Evolutionary conservation across 2,113 vertebrate species (phyloP).

Genomic region (Gymnobelideus leadbeateri): DNA sequence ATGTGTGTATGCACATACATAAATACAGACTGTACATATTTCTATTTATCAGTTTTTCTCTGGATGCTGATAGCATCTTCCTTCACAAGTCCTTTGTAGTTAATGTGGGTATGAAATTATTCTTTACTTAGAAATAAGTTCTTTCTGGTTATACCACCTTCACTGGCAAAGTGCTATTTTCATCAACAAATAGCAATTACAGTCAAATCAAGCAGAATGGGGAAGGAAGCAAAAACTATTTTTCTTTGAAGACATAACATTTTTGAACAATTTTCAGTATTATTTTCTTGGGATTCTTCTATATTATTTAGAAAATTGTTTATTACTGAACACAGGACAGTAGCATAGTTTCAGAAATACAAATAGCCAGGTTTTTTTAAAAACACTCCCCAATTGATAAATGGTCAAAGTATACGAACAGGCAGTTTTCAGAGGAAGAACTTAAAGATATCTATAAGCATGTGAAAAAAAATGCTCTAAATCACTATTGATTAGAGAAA

Average conservation of each 20-base stretch:
- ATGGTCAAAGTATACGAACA: no score
- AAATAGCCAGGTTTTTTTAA: neutral
- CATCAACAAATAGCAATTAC: neutral
- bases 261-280: neutral
- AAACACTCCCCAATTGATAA: no score
- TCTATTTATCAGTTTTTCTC: no score
- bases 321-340: slow-evolving; percentile 7
- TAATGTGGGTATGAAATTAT: no score
- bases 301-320: neutral
- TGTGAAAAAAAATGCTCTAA: no score
- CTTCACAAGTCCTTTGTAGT: no score
- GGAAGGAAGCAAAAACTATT: neutral
- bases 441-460: no score
- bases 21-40: no score
- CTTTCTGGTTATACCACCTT: neutral
- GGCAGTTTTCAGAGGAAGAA: no score
- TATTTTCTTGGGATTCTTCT: slow-evolving; percentile 43
- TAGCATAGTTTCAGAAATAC: neutral
- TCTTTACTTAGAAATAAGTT: neutral
- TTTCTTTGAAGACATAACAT: slow-evolving; percentile 36
- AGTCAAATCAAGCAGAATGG: neutral
- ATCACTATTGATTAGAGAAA: no score
- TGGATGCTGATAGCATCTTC: no score
- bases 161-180: slow-evolving; percentile 25
- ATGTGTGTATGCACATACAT: no score